These are phyloP conservation scores for Dipus sagitta DNA, from an alignment of 2,797 vertebrate species.

Conservation along the genomic window DNA sequence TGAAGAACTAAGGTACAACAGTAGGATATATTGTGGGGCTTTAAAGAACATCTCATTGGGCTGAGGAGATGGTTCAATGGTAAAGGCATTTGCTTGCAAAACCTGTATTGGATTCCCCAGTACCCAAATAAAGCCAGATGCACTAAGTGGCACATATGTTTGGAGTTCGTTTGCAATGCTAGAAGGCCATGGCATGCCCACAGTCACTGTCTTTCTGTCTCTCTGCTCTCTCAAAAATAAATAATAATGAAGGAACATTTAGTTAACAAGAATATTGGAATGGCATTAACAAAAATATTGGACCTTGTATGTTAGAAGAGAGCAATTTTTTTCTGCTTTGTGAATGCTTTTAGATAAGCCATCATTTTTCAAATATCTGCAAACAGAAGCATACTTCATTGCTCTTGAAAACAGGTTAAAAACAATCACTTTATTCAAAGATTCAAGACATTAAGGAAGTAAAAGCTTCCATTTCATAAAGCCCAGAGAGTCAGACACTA, in stretches of 20 bases:
- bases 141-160: no score
- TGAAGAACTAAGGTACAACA: slow-evolving; percentile 36
- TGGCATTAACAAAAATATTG: not conserved
- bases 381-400: not conserved
- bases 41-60: slow-evolving; percentile 16
- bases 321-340: not conserved
- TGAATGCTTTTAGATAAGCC: slow-evolving; percentile 55
- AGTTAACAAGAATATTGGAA: not conserved
- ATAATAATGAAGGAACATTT: no score
- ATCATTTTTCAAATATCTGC: slow-evolving; percentile 49
- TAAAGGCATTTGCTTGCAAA: no score
- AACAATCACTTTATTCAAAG: slow-evolving; percentile 17
- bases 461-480: slow-evolving; percentile 15
- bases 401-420: slow-evolving; percentile 7
- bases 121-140: no score
- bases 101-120: no score
- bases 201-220: no score
- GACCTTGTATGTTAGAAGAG: slow-evolving; percentile 24
- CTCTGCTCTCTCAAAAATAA: not conserved
- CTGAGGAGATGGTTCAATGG: no score
- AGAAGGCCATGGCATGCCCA: no score
- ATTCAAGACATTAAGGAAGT: slow-evolving; percentile 37
- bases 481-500: slow-evolving; percentile 9
- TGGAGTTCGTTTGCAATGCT: no score
- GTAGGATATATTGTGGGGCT: not conserved